Evolutionary conservation across 2,113 vertebrate species (phyloP).

Genomic region (Pseudorectes ferrugineus): DNA sequence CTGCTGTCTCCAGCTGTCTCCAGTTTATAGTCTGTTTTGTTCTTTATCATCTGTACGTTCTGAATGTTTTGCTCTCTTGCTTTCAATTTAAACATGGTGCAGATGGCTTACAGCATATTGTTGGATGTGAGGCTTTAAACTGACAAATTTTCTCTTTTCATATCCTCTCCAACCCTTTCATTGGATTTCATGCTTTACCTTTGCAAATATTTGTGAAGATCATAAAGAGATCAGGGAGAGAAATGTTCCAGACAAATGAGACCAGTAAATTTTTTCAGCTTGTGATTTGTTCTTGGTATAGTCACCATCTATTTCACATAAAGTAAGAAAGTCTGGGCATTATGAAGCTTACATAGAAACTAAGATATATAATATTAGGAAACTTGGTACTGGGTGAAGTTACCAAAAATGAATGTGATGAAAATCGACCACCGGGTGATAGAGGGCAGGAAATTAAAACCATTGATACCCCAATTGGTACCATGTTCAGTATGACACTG

Average conservation of each 20-base stretch:
- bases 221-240: conserved; percentile 18
- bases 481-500: not conserved
- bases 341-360: not conserved
- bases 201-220: conserved; percentile 49
- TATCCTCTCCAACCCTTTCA: not conserved
- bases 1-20: conserved; percentile 32
- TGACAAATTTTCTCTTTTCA: conserved; percentile 15
- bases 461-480: not conserved
- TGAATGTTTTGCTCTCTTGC: conserved; percentile 28
- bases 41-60: conserved; percentile 22
- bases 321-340: not conserved
- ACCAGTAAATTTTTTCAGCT: not conserved
- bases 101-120: not conserved
- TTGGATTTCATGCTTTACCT: conserved; percentile 25
- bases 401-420: not conserved
- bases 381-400: not conserved
- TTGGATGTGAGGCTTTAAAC: conserved; percentile 40
- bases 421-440: not conserved
- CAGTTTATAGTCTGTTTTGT: not conserved
- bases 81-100: conserved; percentile 43
- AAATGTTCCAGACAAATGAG: not conserved
- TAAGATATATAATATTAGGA: not conserved
- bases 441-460: conserved; percentile 14
- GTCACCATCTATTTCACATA: not conserved
- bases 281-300: not conserved